Conservation (phyloP, 1,140 invertebrate species). For the Lethocerus indicus region DNA sequence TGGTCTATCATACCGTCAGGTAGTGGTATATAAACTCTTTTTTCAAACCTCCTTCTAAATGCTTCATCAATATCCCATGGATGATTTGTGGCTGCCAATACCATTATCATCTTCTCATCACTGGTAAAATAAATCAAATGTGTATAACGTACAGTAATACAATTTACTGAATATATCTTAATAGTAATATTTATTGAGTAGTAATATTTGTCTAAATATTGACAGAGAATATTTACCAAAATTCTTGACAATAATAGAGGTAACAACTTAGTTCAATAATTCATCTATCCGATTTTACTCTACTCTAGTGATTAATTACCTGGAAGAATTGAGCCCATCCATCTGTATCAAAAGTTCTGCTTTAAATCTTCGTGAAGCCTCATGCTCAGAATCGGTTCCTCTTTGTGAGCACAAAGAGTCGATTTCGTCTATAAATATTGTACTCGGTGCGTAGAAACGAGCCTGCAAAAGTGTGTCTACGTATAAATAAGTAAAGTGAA, state of each 20-base stretch:
- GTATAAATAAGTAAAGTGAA: too few relatives aligned
- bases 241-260: too few relatives aligned
- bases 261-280: too few relatives aligned
- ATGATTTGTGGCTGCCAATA: conserved; percentile 55
- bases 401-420: conserved; percentile 47
- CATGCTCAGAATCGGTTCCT: conserved; percentile 47
- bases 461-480: conserved; percentile 36
- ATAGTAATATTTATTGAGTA: neutral
- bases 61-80: conserved; percentile 62
- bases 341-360: conserved; percentile 56
- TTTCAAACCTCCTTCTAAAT: conserved; percentile 46
- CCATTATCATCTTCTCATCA: conserved; percentile 40
- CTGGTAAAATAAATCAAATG: conserved; percentile 1
- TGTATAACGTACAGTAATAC: neutral
- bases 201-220: too few relatives aligned
- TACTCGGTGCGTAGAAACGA: conserved; percentile 49
- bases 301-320: too few relatives aligned
- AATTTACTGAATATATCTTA: neutral
- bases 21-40: conserved; percentile 53
- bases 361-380: conserved; percentile 50
- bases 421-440: conserved; percentile 60
- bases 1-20: conserved; percentile 40
- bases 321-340: conserved; percentile 34
- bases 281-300: too few relatives aligned
- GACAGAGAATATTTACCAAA: too few relatives aligned